phyloP scores from a whole-genome alignment of 2,888 invertebrate species.

The Syrista parreyssii region DNA sequence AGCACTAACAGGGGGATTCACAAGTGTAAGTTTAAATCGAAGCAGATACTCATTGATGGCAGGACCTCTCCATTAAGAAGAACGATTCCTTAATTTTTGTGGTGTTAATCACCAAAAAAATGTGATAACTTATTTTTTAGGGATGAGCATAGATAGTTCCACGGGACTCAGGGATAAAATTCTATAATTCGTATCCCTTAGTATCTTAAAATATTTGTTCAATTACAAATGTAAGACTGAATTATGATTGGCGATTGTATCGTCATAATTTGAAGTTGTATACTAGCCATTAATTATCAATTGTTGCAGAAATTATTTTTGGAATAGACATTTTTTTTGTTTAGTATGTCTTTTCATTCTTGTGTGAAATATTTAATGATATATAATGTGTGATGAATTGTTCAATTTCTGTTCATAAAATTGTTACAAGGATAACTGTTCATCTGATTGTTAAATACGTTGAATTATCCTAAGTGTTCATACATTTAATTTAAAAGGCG shows the following conservation, averaged over 20 bases:
- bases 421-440: background rate
- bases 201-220: background rate
- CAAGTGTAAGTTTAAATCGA: background rate
- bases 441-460: background rate
- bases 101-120: background rate
- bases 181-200: background rate
- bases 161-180: background rate
- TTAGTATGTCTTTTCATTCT: background rate
- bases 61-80: background rate
- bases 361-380: background rate
- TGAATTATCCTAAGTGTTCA: background rate
- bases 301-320: background rate
- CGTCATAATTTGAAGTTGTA: background rate
- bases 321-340: background rate
- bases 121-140: background rate
- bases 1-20: constrained; percentile 18
- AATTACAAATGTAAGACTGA: background rate
- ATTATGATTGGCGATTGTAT: background rate
- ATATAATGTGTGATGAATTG: background rate
- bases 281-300: background rate
- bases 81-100: background rate
- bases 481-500: background rate
- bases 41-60: background rate
- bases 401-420: background rate
- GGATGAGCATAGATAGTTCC: background rate